A percentile compares a stretch with the other conserved stretches of the same genome.
Evolutionary conservation across 1,140 invertebrate species (phyloP).

Genomic region (Rhagoletis pomonella): DNA sequence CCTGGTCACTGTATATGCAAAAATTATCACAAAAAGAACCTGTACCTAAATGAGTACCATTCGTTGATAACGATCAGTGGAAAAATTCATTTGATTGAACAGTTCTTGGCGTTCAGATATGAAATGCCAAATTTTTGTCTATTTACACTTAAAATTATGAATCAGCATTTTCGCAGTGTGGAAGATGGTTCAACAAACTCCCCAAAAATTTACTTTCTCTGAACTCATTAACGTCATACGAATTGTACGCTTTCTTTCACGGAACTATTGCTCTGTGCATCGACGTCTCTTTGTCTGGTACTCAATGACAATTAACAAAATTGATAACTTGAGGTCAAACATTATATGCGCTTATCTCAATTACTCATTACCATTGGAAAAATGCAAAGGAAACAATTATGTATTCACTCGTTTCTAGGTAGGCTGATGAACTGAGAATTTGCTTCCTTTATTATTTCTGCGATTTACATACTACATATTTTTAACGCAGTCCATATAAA

Average conservation of each 20-base stretch:
- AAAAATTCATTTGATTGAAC: no score
- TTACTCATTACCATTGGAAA: neutral
- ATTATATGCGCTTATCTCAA: neutral
- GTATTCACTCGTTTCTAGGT: neutral
- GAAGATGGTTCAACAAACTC: neutral
- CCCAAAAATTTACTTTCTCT: slow-evolving; percentile 3
- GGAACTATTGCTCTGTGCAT: neutral
- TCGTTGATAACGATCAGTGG: no score
- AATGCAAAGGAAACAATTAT: neutral
- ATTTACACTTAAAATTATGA: no score
- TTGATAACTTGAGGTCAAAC: slow-evolving; percentile 26
- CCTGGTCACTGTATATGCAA: no score
- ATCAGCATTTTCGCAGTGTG: no score
- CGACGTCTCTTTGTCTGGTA: slow-evolving; percentile 31
- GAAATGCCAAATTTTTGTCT: no score
- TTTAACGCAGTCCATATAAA: no score
- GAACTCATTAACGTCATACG: neutral
- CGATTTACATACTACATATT: no score
- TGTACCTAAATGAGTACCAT: no score
- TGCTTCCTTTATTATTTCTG: neutral
- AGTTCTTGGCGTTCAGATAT: no score
- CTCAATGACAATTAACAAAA: neutral
- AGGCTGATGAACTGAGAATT: neutral
- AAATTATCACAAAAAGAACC: no score
- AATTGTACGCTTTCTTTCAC: neutral